Percentiles rank a stretch among this genome's conserved stretches.
Conservation (phyloP, 1,140 invertebrate genomes). For the Physella acuta region DNA sequence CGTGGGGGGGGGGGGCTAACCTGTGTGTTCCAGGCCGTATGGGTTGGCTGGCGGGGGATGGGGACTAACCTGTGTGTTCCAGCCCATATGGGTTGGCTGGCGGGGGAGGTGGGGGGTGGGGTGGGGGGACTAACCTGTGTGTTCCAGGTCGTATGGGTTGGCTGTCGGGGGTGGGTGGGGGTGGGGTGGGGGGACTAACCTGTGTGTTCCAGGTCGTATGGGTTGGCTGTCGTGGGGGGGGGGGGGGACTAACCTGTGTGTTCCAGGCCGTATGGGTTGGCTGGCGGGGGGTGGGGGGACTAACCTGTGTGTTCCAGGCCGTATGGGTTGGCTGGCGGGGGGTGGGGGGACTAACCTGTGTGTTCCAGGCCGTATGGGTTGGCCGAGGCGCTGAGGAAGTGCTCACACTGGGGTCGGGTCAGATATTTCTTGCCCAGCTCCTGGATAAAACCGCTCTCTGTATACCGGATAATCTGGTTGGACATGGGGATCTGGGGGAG, state of each 20-base stretch:
- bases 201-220: constrained; percentile 36
- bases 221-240: constrained; percentile 65
- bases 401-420: constrained; percentile 29
- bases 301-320: constrained; percentile 33
- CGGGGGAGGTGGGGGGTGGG: too few relatives aligned
- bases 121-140: constrained; percentile 29
- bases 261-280: constrained; percentile 55
- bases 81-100: constrained; percentile 58
- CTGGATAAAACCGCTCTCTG: constrained; percentile 34
- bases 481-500: constrained; percentile 29
- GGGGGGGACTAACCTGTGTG: constrained; percentile 30
- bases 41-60: constrained; percentile 60
- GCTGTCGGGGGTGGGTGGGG: constrained; percentile 66
- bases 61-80: constrained; percentile 32
- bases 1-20: constrained; percentile 17
- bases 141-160: constrained; percentile 42
- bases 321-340: constrained; percentile 64
- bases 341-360: constrained; percentile 25
- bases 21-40: constrained; percentile 36
- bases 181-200: too few relatives aligned
- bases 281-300: constrained; percentile 60
- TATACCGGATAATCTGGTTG: constrained; percentile 33
- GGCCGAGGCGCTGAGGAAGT: constrained; percentile 64
- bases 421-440: constrained; percentile 36
- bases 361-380: constrained; percentile 44